A percentile compares a stretch with the other conserved stretches of the same genome.
Conservation (phyloP, 2,888 invertebrate genomes). For the Eupithecia insigniata region DNA sequence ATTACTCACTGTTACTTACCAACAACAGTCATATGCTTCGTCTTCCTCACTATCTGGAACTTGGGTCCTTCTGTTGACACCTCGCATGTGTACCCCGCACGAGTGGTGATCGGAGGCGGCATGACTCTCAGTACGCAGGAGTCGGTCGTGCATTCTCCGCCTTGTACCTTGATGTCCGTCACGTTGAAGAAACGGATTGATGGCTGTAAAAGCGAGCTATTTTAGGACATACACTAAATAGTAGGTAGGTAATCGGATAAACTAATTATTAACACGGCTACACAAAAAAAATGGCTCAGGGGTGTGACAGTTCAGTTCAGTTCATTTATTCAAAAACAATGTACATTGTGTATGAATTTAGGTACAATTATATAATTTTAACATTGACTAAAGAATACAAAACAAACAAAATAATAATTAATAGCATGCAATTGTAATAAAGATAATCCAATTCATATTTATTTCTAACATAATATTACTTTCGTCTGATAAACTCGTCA, state of each 20-base stretch:
- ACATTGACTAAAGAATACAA: too few species aligned
- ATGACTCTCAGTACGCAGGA: constrained; percentile 75
- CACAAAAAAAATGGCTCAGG: too few species aligned
- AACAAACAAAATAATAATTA: too few species aligned
- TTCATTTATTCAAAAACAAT: too few species aligned
- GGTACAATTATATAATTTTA: too few species aligned
- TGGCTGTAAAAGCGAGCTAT: constrained; percentile 58
- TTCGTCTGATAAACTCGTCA: too few species aligned
- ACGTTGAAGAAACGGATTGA: constrained; percentile 75
- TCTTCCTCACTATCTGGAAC: constrained; percentile 76
- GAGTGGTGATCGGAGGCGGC: constrained; percentile 72
- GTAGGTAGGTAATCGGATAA: neutral
- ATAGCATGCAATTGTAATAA: too few species aligned
- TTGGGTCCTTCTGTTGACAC: constrained; percentile 79
- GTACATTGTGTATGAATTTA: too few species aligned
- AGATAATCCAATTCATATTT: too few species aligned
- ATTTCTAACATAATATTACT: too few species aligned
- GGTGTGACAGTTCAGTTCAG: too few species aligned
- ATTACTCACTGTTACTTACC: constrained; percentile 57
- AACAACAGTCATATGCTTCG: constrained; percentile 80
- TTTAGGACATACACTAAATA: neutral
- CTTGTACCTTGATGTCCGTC: constrained; percentile 75
- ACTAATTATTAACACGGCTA: neutral
- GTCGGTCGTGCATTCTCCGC: constrained; percentile 70
- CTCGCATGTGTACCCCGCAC: constrained; percentile 77